Evolutionary conservation across 2,888 invertebrate genomes (phyloP).

Genomic region (Physocephala rufipes): DNA sequence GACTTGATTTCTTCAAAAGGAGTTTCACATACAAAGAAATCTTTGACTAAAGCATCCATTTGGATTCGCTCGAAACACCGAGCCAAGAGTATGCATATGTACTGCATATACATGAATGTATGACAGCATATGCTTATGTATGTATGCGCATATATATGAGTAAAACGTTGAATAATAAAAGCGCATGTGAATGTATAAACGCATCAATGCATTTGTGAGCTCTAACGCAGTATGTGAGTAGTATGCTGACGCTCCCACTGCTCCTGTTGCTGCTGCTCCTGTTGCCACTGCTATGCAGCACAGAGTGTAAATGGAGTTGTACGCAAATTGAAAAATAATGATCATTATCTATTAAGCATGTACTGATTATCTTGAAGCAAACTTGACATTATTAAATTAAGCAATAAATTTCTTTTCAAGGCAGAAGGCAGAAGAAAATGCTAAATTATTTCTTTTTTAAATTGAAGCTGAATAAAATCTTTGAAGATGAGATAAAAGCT

Average conservation of each 20-base stretch:
- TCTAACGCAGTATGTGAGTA: conserved; percentile 4
- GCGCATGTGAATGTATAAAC: neutral
- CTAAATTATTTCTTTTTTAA: neutral
- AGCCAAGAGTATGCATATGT: neutral
- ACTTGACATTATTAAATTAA: conserved; percentile 38
- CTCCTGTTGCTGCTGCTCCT: no score
- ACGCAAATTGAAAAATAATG: conserved; percentile 33
- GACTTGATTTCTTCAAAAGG: conserved; percentile 12
- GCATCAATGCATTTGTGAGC: neutral
- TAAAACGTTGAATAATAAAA: neutral
- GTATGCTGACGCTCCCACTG: no score
- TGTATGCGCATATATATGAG: neutral
- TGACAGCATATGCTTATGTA: neutral
- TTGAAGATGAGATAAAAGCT: neutral
- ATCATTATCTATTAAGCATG: neutral
- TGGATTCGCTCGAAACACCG: neutral
- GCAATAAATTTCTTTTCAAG: conserved; percentile 35
- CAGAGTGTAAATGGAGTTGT: conserved; percentile 20
- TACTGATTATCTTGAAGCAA: conserved; percentile 4
- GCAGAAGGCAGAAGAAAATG: neutral
- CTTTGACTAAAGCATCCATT: neutral
- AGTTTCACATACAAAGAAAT: neutral
- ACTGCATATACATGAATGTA: neutral
- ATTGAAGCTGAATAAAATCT: no score
- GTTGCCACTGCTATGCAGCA: neutral